Percentiles rank a stretch among this genome's conserved stretches.
Conservation (phyloP, 2,113 vertebrate genomes). For the Oncorhynchus mykiss region DNA sequence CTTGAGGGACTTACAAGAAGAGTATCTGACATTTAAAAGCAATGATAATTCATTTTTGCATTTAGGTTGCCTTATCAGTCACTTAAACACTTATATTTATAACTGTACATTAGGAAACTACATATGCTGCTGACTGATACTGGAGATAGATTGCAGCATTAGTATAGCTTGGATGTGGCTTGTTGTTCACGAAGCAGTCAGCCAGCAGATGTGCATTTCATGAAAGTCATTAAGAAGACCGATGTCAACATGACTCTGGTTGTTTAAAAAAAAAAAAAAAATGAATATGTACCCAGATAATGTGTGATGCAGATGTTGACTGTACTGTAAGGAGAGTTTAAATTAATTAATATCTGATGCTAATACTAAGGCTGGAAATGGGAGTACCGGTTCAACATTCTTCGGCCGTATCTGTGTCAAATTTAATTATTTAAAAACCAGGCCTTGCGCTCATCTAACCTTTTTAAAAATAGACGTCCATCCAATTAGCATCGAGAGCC, state of each 20-base stretch:
- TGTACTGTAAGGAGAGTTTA: constrained; percentile 51
- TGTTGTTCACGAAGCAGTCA: constrained; percentile 11
- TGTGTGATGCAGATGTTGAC: constrained; percentile 55
- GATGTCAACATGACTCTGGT: constrained; percentile 63
- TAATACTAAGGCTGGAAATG: constrained; percentile 57
- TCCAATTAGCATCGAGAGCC: constrained; percentile 49
- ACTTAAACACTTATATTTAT: background rate
- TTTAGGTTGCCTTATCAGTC: background rate
- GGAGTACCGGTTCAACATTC: constrained; percentile 58
- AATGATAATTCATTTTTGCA: background rate
- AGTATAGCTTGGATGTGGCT: constrained; percentile 13
- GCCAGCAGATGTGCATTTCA: constrained; percentile 25
- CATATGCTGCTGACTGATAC: background rate
- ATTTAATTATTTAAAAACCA: constrained; percentile 59
- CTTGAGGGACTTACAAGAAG: background rate
- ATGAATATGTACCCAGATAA: constrained; percentile 31
- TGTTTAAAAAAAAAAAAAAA: constrained; percentile 19
- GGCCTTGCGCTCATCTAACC: constrained; percentile 34
- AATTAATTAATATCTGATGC: constrained; percentile 59
- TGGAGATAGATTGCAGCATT: constrained; percentile 7
- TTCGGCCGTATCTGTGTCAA: constrained; percentile 55
- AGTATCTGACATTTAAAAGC: constrained; percentile 25
- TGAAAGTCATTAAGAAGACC: constrained; percentile 58
- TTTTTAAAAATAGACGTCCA: constrained; percentile 59
- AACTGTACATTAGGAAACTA: background rate